Evolutionary conservation across 64 coral and sea anemone species (phyloP), one percentile per base, ranked within the genome.

Genomic region (Montipora capricornis): DNA sequence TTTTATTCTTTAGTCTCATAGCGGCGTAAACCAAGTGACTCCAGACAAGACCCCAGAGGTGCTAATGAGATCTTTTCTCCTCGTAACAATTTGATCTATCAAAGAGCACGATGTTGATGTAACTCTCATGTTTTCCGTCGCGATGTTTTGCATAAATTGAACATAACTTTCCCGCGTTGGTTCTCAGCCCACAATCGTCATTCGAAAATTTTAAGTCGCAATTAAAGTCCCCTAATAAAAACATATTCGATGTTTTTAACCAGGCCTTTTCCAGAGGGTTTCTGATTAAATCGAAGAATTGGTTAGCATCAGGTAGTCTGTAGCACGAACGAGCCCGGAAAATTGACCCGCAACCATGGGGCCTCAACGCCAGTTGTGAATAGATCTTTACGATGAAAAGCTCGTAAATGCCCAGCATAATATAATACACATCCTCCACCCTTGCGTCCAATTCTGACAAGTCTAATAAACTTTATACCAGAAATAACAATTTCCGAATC

Each of bases 31-130:
- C 57, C 17, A 93, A 68, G 9, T 87, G 87, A 68, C 17, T 59
- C 91, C 50, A 93, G 81, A 71, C 11, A 52, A 76, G 13, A 20
- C 52, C 1, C 79, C 89, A 55, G 89, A 49, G 20, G 78, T 55
- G 62, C 22, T 90, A 53, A 90, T 53, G 16, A 90, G 89, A 67
- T 80, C 17, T 49, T 26, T 90, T 90, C 77, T 90, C 47, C 16
- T 90, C 7, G 59, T 64, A 44, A 90, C 76, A 67, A 80, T 90
- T 4, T 79, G 76, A 19, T 78, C 87, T 16, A 90, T 3, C 48
- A 90, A 73, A 49, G 89, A 20, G 47, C 55, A 8, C 4, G 77
- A 49, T 68, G 75, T 90, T 8, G 47, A 6, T 14, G 73, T 77
- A 26, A 59, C 53, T 76, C 74, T 89, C 24, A 51, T 74, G 24